Evolutionary conservation across 2,113 vertebrate genomes (phyloP).

Genomic region (Potamarius usumacintae): DNA sequence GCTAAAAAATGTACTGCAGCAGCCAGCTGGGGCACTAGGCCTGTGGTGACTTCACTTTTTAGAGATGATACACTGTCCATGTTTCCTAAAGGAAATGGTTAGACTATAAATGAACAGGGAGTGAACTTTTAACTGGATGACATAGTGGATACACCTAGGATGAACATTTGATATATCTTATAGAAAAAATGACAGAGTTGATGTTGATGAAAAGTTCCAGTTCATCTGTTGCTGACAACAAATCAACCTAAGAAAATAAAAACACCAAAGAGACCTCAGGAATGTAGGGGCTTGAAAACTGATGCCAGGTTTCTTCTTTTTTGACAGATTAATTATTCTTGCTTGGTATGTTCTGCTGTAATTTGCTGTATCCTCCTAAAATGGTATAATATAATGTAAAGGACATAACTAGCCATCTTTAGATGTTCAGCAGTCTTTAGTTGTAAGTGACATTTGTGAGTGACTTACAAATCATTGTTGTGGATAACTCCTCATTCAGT

Average conservation of each 20-base stretch:
- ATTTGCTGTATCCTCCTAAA: background rate
- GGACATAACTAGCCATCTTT: background rate
- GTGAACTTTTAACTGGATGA: no score
- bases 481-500: background rate
- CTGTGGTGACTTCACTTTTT: no score
- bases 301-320: background rate
- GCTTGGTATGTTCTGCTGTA: background rate
- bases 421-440: background rate
- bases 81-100: no score
- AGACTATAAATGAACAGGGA: no score
- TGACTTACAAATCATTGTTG: background rate
- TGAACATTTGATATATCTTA: no score
- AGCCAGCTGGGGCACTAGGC: no score
- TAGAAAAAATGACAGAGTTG: background rate
- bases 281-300: background rate
- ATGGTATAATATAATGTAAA: background rate
- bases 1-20: no score
- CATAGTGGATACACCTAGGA: no score
- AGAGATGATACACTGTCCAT: no score
- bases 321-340: background rate
- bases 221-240: background rate
- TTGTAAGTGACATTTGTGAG: background rate
- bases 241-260: background rate
- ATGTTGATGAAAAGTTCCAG: background rate
- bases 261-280: background rate